A percentile compares a stretch with the other conserved stretches of the same genome.
These are phyloP conservation scores for Hyperoplus immaculatus DNA, from an alignment of 2,797 vertebrate species.

Conservation along the genomic window DNA sequence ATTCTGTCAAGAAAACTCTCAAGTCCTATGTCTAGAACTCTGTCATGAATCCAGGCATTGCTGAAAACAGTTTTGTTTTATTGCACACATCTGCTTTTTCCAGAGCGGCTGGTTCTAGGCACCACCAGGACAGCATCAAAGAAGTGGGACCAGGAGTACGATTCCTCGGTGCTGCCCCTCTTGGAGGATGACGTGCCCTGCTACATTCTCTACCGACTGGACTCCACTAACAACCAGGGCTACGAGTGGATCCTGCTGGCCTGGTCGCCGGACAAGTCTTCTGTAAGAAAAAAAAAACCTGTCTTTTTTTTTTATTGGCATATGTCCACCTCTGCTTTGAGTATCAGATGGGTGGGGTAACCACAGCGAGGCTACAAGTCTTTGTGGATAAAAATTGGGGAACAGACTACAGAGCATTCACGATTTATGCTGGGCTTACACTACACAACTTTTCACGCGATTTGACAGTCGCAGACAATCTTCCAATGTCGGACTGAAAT, in stretches of 20 bases:
- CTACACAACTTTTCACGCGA: no score
- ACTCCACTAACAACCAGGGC: slow-evolving; percentile 96
- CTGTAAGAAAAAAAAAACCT: slow-evolving; percentile 83
- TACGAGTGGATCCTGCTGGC: slow-evolving; percentile 97
- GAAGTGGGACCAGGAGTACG: slow-evolving; percentile 96
- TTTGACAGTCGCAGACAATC: no score
- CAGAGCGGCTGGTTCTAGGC: slow-evolving; percentile 94
- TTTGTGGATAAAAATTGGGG: slow-evolving; percentile 29
- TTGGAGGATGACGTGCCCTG: slow-evolving; percentile 93
- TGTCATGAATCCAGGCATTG: slow-evolving; percentile 9
- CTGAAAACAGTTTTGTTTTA: slow-evolving; percentile 24
- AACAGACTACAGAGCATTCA: slow-evolving; percentile 13
- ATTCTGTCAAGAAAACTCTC: slow-evolving; percentile 22
- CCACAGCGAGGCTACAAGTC: slow-evolving; percentile 62
- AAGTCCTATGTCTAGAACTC: background rate
- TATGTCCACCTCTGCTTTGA: slow-evolving; percentile 48
- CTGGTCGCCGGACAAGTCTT: slow-evolving; percentile 95
- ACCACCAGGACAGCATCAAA: slow-evolving; percentile 83
- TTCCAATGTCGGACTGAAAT: no score
- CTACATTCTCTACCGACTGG: slow-evolving; percentile 95
- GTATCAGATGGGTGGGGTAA: slow-evolving; percentile 57
- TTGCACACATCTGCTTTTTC: slow-evolving; percentile 61
- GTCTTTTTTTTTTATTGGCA: slow-evolving; percentile 49
- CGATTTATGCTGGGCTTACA: slow-evolving; percentile 4
- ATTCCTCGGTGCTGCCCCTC: slow-evolving; percentile 90